Percentiles rank a stretch among this genome's conserved stretches.
Evolutionary conservation across 2,888 invertebrate species (phyloP).

Genomic region (Melinopterus prodromus): DNA sequence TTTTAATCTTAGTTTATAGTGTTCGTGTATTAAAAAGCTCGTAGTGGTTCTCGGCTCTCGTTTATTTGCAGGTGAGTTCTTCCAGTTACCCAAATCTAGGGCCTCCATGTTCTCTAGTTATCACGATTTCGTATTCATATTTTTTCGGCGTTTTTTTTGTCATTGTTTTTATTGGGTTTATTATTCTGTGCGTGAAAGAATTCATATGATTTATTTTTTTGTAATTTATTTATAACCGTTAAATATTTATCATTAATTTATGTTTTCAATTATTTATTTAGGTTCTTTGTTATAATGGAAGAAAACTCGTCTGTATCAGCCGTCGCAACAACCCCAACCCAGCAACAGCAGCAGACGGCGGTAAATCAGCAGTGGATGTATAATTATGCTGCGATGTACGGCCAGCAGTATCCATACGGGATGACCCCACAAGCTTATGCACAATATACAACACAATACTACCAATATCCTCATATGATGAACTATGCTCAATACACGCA

Average conservation of each 20-base stretch:
- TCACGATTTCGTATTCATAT: not conserved
- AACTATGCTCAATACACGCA: slow-evolving; percentile 47
- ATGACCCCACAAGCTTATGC: slow-evolving; percentile 55
- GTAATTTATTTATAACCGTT: no score
- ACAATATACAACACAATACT: slow-evolving; percentile 64
- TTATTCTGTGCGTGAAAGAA: not conserved
- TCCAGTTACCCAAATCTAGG: not conserved
- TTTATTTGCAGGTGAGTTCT: slow-evolving; percentile 35
- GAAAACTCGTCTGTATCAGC: slow-evolving; percentile 35
- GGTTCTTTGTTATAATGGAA: slow-evolving; percentile 34
- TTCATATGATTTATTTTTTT: not conserved
- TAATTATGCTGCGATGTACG: slow-evolving; percentile 43
- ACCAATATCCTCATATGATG: slow-evolving; percentile 56
- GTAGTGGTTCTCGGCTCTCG: slow-evolving; percentile 11
- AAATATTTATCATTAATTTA: not conserved
- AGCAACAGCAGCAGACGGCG: slow-evolving; percentile 30
- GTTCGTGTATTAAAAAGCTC: slow-evolving; percentile 23
- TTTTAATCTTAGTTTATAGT: slow-evolving; percentile 25
- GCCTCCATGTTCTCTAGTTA: slow-evolving; percentile 27
- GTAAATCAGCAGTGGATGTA: slow-evolving; percentile 44
- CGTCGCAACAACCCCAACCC: slow-evolving; percentile 27
- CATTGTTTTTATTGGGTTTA: slow-evolving; percentile 5
- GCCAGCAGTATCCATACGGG: slow-evolving; percentile 41
- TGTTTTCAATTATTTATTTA: slow-evolving; percentile 5
- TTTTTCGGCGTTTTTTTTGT: not conserved